Percentiles rank a stretch among this genome's conserved stretches.
These are phyloP conservation scores for Drosophila sordidapex DNA, from an alignment of 2,888 invertebrate genomes.

Conservation along the genomic window DNA sequence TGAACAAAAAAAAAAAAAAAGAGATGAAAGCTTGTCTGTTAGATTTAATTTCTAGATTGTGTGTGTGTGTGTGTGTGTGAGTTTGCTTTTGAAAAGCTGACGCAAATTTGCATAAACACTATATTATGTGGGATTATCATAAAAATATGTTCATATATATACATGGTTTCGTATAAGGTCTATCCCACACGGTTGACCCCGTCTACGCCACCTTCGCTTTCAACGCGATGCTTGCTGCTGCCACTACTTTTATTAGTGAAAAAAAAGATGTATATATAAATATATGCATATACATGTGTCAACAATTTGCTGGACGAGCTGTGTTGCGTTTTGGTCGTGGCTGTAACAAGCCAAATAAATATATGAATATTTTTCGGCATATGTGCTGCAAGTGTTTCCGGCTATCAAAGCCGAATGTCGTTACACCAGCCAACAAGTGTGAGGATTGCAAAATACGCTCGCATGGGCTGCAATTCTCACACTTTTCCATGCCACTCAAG, in stretches of 20 bases:
- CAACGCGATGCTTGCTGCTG: constrained; percentile 20
- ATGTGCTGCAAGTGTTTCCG: constrained; percentile 46
- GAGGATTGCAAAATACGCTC: constrained; percentile 13
- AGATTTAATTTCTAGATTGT: constrained; percentile 8
- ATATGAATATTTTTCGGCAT: constrained; percentile 36
- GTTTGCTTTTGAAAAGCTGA: constrained; percentile 25
- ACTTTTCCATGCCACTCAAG: constrained; percentile 38
- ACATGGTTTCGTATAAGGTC: constrained; percentile 16
- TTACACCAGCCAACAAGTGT: constrained; percentile 17
- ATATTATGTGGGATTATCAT: constrained; percentile 69
- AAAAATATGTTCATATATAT: constrained; percentile 30
- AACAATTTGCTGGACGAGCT: constrained; percentile 46
- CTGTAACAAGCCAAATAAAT: constrained; percentile 32
- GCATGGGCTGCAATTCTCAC: constrained; percentile 27
- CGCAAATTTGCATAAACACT: constrained; percentile 67
- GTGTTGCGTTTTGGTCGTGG: constrained; percentile 24
- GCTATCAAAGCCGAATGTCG: constrained; percentile 30
- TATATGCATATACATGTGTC: constrained; percentile 28
- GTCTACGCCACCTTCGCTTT: constrained; percentile 59
- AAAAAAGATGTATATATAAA: neutral
- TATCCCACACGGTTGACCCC: constrained; percentile 36
- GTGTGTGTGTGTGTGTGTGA: constrained; percentile 10
- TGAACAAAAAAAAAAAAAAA: neutral
- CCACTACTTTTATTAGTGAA: neutral
- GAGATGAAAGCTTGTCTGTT: constrained; percentile 35